Percentiles rank a stretch among this genome's conserved stretches.
Conservation (phyloP, 2,797 vertebrate genomes). For the Rachycentron canadum region DNA sequence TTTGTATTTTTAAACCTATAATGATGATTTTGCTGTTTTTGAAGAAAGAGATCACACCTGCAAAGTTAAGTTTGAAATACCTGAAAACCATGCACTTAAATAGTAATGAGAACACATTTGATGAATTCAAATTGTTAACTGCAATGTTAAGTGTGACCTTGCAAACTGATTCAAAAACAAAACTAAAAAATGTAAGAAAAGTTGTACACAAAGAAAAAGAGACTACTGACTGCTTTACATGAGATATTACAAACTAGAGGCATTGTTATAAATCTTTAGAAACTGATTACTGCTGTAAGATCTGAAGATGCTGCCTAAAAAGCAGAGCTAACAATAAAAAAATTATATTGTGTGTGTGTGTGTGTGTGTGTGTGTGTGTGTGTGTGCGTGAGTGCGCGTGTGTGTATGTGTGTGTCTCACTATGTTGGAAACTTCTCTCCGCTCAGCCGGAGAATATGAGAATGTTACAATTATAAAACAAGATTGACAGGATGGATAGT, state of each 20-base stretch:
- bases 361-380: too few species aligned
- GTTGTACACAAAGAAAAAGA: not conserved
- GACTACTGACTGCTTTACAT: not conserved
- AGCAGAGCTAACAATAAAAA: slow-evolving; percentile 8
- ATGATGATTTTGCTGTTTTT: not conserved
- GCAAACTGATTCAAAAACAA: not conserved
- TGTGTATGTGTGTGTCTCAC: slow-evolving; percentile 32
- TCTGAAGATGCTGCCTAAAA: slow-evolving; percentile 7
- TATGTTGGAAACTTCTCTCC: slow-evolving; percentile 76
- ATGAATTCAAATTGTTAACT: not conserved
- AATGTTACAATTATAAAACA: slow-evolving; percentile 86
- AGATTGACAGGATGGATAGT: slow-evolving; percentile 83
- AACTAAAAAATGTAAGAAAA: not conserved
- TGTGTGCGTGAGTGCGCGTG: not conserved
- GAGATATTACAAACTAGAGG: not conserved
- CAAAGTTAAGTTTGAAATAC: not conserved
- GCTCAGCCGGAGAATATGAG: slow-evolving; percentile 81
- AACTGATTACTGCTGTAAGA: not conserved
- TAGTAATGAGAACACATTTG: not conserved
- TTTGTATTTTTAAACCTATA: not conserved
- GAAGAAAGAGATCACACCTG: not conserved
- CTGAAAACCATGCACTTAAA: not conserved
- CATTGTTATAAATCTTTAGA: not conserved
- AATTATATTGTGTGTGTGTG: not conserved
- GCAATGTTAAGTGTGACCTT: not conserved